Conservation (phyloP, 2,888 invertebrate genomes). For the Dastarcus helophoroides region DNA sequence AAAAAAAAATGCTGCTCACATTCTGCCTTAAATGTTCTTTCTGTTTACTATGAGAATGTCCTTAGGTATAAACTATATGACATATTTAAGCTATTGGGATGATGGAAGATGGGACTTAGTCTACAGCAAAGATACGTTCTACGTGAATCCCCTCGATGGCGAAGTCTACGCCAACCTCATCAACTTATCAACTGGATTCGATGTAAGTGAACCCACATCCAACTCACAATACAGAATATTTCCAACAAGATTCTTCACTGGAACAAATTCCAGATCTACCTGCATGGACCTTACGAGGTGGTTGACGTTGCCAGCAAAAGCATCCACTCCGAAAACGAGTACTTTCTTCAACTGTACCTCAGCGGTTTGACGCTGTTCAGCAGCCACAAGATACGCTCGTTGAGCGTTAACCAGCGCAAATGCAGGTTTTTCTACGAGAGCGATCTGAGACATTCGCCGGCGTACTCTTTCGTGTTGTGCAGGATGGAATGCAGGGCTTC, state of each 20-base stretch:
- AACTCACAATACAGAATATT: not conserved
- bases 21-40: too few species aligned
- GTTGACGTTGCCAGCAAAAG: slow-evolving; percentile 49
- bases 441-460: slow-evolving; percentile 49
- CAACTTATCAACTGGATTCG: slow-evolving; percentile 54
- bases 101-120: slow-evolving; percentile 45
- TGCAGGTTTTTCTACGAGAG: slow-evolving; percentile 59
- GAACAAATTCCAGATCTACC: slow-evolving; percentile 40
- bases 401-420: slow-evolving; percentile 53
- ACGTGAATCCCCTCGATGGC: slow-evolving; percentile 59
- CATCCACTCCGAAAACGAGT: slow-evolving; percentile 26
- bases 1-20: too few species aligned
- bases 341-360: slow-evolving; percentile 30
- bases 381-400: slow-evolving; percentile 26
- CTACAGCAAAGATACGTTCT: slow-evolving; percentile 38
- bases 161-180: slow-evolving; percentile 67
- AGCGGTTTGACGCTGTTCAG: slow-evolving; percentile 31
- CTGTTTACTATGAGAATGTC: too few species aligned
- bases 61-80: too few species aligned
- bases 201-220: slow-evolving; percentile 39
- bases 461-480: slow-evolving; percentile 60
- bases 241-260: not conserved
- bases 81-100: slow-evolving; percentile 44
- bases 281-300: slow-evolving; percentile 57
- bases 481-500: slow-evolving; percentile 58